A percentile compares a stretch with the other conserved stretches of the same genome.
These are phyloP conservation scores for Cichladusa arquata DNA, from an alignment of 2,113 vertebrate species.

Conservation along the genomic window DNA sequence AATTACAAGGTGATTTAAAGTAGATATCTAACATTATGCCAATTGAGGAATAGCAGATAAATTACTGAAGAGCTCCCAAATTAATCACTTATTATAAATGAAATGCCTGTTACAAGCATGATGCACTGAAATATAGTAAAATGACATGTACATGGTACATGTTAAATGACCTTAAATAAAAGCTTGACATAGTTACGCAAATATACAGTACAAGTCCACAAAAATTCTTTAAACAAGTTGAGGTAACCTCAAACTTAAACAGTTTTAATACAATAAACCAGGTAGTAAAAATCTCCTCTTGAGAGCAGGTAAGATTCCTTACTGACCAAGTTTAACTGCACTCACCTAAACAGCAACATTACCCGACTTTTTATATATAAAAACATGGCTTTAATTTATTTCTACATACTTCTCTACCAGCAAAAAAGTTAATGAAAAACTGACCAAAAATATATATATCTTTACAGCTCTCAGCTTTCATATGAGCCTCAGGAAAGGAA, in stretches of 20 bases:
- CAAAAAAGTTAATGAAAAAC: constrained; percentile 76
- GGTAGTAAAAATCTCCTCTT: constrained; percentile 72
- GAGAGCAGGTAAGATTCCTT: constrained; percentile 68
- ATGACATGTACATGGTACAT: constrained; percentile 88
- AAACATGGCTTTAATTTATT: constrained; percentile 82
- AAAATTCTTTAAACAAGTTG: constrained; percentile 78
- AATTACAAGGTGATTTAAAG: constrained; percentile 75
- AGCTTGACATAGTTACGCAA: constrained; percentile 78
- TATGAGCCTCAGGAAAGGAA: constrained; percentile 63
- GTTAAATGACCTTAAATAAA: constrained; percentile 82
- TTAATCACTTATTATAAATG: constrained; percentile 76
- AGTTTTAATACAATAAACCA: constrained; percentile 79
- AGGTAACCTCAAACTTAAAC: constrained; percentile 80
- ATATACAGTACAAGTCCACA: constrained; percentile 84
- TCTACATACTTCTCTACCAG: constrained; percentile 77
- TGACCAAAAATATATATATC: constrained; percentile 78
- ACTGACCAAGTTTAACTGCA: constrained; percentile 74
- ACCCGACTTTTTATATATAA: constrained; percentile 79
- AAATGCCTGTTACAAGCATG: constrained; percentile 91
- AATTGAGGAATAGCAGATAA: constrained; percentile 78
- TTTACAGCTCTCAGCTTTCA: constrained; percentile 75
- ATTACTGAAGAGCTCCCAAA: constrained; percentile 76
- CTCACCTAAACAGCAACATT: constrained; percentile 75
- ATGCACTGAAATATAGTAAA: constrained; percentile 77
- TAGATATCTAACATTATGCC: constrained; percentile 67